Evolutionary conservation across 2,888 invertebrate genomes (phyloP).

Genomic region (Tipula helvola): DNA sequence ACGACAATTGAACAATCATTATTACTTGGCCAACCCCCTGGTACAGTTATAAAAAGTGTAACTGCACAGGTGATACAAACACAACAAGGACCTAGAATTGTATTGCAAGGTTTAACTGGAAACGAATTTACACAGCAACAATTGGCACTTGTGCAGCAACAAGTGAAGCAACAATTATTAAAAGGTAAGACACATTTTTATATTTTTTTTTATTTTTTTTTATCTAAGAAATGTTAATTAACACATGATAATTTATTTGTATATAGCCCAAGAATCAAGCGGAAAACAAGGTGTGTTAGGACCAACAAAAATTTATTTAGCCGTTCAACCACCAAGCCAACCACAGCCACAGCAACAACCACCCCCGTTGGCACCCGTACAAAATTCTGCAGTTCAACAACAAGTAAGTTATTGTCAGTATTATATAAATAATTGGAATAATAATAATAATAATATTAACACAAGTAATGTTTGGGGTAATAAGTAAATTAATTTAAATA

Average conservation of each 20-base stretch:
- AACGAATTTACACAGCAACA: constrained; percentile 73
- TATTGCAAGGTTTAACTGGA: constrained; percentile 72
- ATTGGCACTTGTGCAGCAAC: constrained; percentile 69
- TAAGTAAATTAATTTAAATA: neutral
- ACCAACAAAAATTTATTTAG: constrained; percentile 74
- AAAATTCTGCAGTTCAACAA: constrained; percentile 33
- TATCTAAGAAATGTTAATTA: constrained; percentile 18
- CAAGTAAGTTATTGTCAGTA: constrained; percentile 35
- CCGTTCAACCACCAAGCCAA: constrained; percentile 57
- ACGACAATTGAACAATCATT: constrained; percentile 55
- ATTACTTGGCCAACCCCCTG: constrained; percentile 67
- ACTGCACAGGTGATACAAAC: constrained; percentile 81
- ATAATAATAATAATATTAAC: constrained; percentile 7
- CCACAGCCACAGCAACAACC: constrained; percentile 32
- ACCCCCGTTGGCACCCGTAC: constrained; percentile 41
- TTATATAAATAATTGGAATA: constrained; percentile 8
- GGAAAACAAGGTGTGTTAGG: constrained; percentile 76
- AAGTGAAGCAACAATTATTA: constrained; percentile 76
- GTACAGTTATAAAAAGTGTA: constrained; percentile 75
- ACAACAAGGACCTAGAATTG: constrained; percentile 71
- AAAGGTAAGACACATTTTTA: constrained; percentile 47
- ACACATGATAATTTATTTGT: constrained; percentile 17
- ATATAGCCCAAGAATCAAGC: constrained; percentile 67
- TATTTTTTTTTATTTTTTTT: neutral
- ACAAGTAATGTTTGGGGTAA: constrained; percentile 5